Base-by-base conservation (phyloP, 2,113 vertebrate species). In the Bos taurus region DNA sequence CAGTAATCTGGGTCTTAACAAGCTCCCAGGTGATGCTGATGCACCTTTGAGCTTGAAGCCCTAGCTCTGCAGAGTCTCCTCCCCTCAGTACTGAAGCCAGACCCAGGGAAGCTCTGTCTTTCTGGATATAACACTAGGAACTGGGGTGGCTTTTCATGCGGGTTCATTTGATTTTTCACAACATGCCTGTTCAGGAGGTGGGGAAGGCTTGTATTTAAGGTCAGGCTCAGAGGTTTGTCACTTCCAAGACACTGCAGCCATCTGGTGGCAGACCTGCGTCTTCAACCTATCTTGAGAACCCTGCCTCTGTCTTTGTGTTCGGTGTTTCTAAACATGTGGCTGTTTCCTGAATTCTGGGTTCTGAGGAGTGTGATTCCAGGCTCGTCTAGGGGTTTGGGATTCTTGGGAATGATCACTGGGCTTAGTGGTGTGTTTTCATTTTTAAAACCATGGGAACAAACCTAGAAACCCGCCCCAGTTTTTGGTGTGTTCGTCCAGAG, bases 61-160 rank as follows among this genome's bases (percentile, higher is more conserved):
- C 0, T 7, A 0, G 14, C 88, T 89, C 6, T 28, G 2, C 2
- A 4, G 3, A 4, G 3, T 0, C 12, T 5, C 4, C 17, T 7
- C 30, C 25, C 21, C 4, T 46, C 3, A 28, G 59, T 25, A 1
- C 48, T 30, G 19, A 64, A 3, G 40, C 9, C 36, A n/a, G 54
- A 21, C 67, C 13, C 0, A 5, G 26, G 33, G 19, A n/a, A 28
- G 71, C 21, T 11, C 43, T 54, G 26, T 46, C 56, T 26, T 36
- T 64, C 60, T 67, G 30, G 81, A 4, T 36, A 11, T 19, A 14
- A 19, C 1, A 1, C 67, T 26, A n/a, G n/a, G 43, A 82, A 40
- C 74, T 15, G 30, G 2, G 11, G 17, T 1, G n/a, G 56, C 80
- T 92, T 62, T 92, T 60, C 43, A 59, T 10, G 1, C 8, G 25